Base-by-base conservation (phyloP, 2,888 invertebrate genomes). In the Himalopsyche anomala region DNA sequence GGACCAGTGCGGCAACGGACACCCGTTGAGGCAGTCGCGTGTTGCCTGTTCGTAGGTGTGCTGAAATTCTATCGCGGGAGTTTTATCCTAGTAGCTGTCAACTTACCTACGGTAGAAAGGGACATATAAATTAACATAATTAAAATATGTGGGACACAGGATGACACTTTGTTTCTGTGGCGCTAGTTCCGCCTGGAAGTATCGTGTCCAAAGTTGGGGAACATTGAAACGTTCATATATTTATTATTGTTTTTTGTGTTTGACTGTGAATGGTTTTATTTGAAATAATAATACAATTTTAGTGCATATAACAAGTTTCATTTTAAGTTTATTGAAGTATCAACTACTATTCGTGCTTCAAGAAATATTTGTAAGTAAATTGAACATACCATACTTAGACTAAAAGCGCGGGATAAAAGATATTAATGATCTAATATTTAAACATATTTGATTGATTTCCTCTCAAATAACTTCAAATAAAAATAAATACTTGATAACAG, bases 1-100 rank as follows among this genome's bases (percentile, higher is more conserved):
- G 62, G 62, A 62, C 62, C 62, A 62, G 62, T 62, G 62, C 62
- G 62, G 62, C 62, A 62, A 62, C 62, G 62, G 62, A 62, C 62
- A 62, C 62, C n/a, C 62, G 62, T 28, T 8, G 62, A 62, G 62
- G 19, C 62, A 62, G 62, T 62, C 62, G 62, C 62, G 28, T 28
- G 62, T 62, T 62, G 62, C 62, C 6, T 19, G 11, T 62, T 62
- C 62, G 62, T 28, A 62, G 62, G 62, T 62, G 62, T 62, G 28
- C 28, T n/a, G 19, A 62, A 62, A 19, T 62, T 62, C 19, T 62
- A 28, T 19, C 62, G 62, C 62, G 62, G 19, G 62, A 62, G 62
- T 62, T 19, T 62, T 19, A 8, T 19, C 62, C 8, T 19, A 19
- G 55, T 19, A 19, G 62, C 62, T 19, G 62, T 62, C 62, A 62